Evolutionary conservation across 1,140 invertebrate genomes (phyloP), one percentile per base, ranked within the genome.

Genomic region (Drosophila bocki): DNA sequence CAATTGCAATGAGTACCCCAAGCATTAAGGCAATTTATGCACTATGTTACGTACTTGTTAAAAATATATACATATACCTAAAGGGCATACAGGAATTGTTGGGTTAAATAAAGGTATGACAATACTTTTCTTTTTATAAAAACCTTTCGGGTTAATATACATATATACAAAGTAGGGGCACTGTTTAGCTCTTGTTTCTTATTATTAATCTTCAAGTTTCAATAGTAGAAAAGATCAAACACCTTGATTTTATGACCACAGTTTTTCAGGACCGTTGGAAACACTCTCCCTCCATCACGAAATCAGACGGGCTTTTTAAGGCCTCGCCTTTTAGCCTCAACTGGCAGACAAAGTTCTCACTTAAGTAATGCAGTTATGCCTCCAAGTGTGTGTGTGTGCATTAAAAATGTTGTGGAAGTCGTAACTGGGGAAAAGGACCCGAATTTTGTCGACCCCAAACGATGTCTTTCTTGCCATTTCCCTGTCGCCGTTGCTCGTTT

Each of bases 401-500:
- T 78, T 78, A 78, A 78, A 78, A 78, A 78, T 71, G 57, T 70
- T 78, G 59, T 59, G 58, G 45, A 64, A 71, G 51, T 48, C 77
- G 48, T 33, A 71, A 41, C 50, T 78, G 37, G 33, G 37, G 17
- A 69, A 57, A 57, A 32, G 42, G 56, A 15, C 12, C 9, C 22
- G 39, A 37, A 54, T 56, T 39, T 15, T 65, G 71, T 53, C 39
- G 74, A 65, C 41, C 50, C 65, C 37, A 60, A 58, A 64, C 32
- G 54, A 69, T 26, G 57, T 13, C 62, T 62, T 68, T 64, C 57
- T 45, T 70, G 56, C 58, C 75, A 62, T 79, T 79, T 79, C 50
- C 50, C 76, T 77, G 74, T 58, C 69, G 70, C 71, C 45, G 37
- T 60, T 59, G 15, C 69, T 78, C 50, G 77, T 72, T 67, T 69